Evolutionary conservation across 2,888 invertebrate species (phyloP), one percentile per base, ranked within the genome.

Genomic region (Scaptomyza reducta): DNA sequence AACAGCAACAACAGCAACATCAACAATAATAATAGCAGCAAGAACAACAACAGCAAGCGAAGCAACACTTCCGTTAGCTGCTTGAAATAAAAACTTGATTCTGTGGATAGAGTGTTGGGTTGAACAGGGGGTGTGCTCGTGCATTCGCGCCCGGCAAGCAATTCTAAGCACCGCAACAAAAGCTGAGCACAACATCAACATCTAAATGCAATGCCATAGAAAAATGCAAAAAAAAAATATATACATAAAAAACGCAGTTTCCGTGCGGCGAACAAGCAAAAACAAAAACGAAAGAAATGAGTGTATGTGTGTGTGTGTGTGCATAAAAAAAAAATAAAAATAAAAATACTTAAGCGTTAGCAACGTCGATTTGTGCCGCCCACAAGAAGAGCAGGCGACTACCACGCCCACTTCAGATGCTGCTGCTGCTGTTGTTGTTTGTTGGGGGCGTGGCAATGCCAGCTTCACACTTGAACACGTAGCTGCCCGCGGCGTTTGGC

Each of bases 401-500:
- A 46, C 27, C 40, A 45, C 58, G 54, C 59, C 54, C 22, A 51
- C 42, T 14, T 29, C 22, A 31, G 45, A 42, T 42, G 40, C 18
- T 47, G 61, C 42, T 38, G 44, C 35, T 31, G 29, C 29, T 45
- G 40, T 41, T 45, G 40, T 41, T 66, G 56, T 41, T 51, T 47
- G 57, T 61, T 46, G 69, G 61, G 58, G 87, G 85, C 73, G 88
- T 86, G 84, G 77, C 86, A 53, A 33, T 70, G 86, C 60, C 74
- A 86, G 85, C 82, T 84, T 87, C 76, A 88, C 84, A 84, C 84
- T 84, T 84, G 81, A 84, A 84, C 84, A 84, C 84, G 88, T 84
- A 84, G 74, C 63, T 66, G 87, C 81, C 69, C 65, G 87, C 72
- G 70, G 87, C 85, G 59, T 59, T 65, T 18, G 27, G 33, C 11